Conservation (phyloP, 2,888 invertebrate genomes). For the Pardosa pseudoannulata region DNA sequence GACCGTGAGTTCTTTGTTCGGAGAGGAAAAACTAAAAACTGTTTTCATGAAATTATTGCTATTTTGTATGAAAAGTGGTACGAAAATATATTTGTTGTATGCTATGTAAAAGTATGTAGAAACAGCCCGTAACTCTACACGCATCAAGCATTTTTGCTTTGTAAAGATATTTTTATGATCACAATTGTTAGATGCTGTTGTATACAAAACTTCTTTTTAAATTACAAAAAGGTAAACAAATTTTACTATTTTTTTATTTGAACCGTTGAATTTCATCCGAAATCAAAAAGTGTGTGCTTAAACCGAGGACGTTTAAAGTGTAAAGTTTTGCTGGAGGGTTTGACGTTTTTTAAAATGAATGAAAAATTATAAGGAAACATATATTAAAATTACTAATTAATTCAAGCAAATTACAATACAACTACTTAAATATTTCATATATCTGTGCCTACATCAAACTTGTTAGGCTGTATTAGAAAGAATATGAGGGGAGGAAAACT, state of each 20-base stretch:
- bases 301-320: background rate
- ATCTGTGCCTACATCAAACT: no score
- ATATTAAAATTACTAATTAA: no score
- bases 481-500: no score
- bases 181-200: constrained; percentile 54
- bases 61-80: constrained; percentile 68
- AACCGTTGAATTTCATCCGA: background rate
- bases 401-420: no score
- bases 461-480: no score
- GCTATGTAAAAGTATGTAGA: constrained; percentile 60
- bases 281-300: background rate
- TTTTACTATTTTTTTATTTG: constrained; percentile 22
- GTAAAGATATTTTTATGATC: constrained; percentile 71
- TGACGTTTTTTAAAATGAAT: no score
- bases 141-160: constrained; percentile 59
- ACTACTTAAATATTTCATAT: no score
- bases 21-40: constrained; percentile 47
- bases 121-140: constrained; percentile 51
- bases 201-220: constrained; percentile 49
- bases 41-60: constrained; percentile 65
- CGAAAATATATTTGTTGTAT: constrained; percentile 65
- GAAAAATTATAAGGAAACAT: no score
- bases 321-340: no score
- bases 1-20: constrained; percentile 29
- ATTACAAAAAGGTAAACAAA: background rate